Conservation (phyloP, 2,113 vertebrate species). For the Microcebus ravelobensis region DNA sequence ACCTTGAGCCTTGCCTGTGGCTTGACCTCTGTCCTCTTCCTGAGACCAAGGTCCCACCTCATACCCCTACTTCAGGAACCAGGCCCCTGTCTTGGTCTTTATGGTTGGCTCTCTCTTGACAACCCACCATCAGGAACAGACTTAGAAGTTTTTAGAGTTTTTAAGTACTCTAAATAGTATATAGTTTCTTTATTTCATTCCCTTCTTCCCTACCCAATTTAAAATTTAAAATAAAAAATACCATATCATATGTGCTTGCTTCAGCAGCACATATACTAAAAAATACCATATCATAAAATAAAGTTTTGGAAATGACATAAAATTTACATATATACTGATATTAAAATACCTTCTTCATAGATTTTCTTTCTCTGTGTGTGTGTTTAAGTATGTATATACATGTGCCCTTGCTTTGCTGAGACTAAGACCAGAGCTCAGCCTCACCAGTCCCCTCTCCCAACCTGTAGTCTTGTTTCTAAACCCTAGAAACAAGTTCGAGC, state of each 20-base stretch:
- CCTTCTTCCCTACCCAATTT: neutral
- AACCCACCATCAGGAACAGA: neutral
- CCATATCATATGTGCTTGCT: neutral
- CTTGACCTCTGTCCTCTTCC: neutral
- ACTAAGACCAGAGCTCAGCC: neutral
- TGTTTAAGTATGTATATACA: neutral
- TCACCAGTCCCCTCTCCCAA: neutral
- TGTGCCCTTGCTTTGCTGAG: neutral
- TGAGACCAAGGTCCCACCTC: neutral
- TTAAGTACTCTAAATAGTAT: neutral
- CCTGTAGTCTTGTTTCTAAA: neutral
- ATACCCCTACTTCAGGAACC: neutral
- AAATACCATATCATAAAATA: neutral
- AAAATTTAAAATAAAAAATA: slow-evolving; percentile 7
- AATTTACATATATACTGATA: neutral
- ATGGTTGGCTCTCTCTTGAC: neutral
- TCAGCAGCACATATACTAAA: neutral
- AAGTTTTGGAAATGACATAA: slow-evolving; percentile 28
- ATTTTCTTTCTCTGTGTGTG: neutral
- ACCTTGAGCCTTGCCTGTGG: neutral
- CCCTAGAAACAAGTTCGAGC: neutral
- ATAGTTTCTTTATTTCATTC: neutral
- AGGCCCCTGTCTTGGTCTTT: neutral
- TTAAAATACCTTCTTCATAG: neutral
- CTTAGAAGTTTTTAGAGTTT: neutral